Conservation (phyloP, 2,113 vertebrate genomes). For the Craseonycteris thonglongyai region DNA sequence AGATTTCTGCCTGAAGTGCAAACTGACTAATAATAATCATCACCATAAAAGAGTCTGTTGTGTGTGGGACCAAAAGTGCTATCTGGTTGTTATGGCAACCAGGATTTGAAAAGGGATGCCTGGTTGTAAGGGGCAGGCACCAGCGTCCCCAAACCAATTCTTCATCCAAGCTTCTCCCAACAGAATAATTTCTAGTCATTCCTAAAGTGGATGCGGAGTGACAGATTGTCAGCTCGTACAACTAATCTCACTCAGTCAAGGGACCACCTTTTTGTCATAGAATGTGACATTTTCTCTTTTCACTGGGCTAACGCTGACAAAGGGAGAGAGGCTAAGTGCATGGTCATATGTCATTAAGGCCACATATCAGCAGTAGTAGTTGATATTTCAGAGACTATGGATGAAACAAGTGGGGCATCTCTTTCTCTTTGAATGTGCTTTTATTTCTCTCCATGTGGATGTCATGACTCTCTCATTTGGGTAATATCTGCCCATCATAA, state of each 20-base stretch:
- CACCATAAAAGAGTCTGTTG: slow-evolving; percentile 66
- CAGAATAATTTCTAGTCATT: slow-evolving; percentile 62
- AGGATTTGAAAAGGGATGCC: slow-evolving; percentile 69
- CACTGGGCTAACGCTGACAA: background rate
- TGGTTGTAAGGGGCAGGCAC: slow-evolving; percentile 67
- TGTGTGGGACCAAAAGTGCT: slow-evolving; percentile 72
- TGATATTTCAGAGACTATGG: background rate
- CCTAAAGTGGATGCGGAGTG: slow-evolving; percentile 49
- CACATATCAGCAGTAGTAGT: background rate
- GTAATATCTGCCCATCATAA: background rate
- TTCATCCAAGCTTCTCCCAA: slow-evolving; percentile 64
- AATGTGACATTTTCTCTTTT: background rate
- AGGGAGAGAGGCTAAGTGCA: background rate
- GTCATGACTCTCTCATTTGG: background rate
- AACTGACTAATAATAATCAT: slow-evolving; percentile 74
- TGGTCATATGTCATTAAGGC: background rate
- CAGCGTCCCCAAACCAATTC: slow-evolving; percentile 71
- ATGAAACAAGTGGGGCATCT: background rate
- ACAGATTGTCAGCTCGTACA: slow-evolving; percentile 59
- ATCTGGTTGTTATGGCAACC: slow-evolving; percentile 80
- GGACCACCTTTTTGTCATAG: background rate
- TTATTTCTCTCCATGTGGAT: background rate
- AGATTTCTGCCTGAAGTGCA: slow-evolving; percentile 75
- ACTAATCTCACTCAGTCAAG: slow-evolving; percentile 40
- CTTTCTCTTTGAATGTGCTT: background rate